Evolutionary conservation across 2,797 vertebrate genomes (phyloP), one percentile per base, ranked within the genome.

Genomic region (Enteromius treurensis): DNA sequence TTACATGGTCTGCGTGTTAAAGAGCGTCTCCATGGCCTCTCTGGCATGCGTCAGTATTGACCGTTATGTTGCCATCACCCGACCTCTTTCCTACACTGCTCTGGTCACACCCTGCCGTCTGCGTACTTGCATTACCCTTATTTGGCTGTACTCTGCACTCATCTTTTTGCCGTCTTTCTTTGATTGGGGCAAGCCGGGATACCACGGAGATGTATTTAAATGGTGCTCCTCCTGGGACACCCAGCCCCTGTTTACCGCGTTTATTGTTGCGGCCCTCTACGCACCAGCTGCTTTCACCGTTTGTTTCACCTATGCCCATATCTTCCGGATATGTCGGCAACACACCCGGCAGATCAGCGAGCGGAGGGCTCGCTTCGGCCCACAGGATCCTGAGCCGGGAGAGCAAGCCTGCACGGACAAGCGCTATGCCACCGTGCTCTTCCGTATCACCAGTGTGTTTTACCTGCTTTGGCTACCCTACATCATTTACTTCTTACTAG

Each of bases 401-500:
- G 93, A 7, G 76, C 95, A 96, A 73, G 91, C 95, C 19, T 97
- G 95, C 91, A 95, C 97, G 0, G 97, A 99, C 92, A 98, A 96
- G 89, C 96, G 96, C 85, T 99, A 99, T 1, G 98, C 98, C 62
- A 97, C 97, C 91, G 98, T 99, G 40, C 94, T 99, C 3, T 97
- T 99, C 89, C 97, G 98, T 86, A 99, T 99, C 85, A 99, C 98
- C 76, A 98, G 98, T 19, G 98, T 99, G 77, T 99, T 99, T 92
- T 99, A 99, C 90, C 92, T 98, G 89, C 96, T 99, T 6, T 99
- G 98, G 98, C 87, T 99, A 90, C 98, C 98, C 47, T 99, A 99
- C 91, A 99, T 99, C 80, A 94, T 98, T 84, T 99, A 99, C 92
- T 99, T 99, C 85, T 94, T 99, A 69, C 87, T 99, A 91, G 98